Evolutionary conservation across 2,888 invertebrate genomes (phyloP).

Genomic region (Galeruca laticollis): DNA sequence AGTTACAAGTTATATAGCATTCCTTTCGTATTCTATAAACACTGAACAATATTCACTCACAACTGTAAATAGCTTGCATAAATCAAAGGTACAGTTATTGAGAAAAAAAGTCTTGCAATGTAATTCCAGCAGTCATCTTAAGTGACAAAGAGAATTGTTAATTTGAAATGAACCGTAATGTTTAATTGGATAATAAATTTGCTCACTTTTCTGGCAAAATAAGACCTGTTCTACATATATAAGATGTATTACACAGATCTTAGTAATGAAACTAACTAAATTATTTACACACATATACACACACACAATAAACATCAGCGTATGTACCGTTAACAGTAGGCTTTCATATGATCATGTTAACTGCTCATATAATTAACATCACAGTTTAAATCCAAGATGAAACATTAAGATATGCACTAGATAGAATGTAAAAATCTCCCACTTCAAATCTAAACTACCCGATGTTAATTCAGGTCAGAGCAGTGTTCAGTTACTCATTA

Average conservation of each 20-base stretch:
- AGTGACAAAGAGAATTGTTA: too few species aligned
- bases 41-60: too few species aligned
- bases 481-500: constrained; percentile 32
- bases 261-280: constrained; percentile 30
- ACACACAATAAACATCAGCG: constrained; percentile 19
- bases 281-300: constrained; percentile 30
- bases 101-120: too few species aligned
- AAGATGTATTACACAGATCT: constrained; percentile 15
- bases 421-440: constrained; percentile 32
- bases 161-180: background rate
- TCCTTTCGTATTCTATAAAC: too few species aligned
- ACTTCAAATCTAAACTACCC: constrained; percentile 39
- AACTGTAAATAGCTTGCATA: too few species aligned
- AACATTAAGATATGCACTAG: constrained; percentile 44
- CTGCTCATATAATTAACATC: constrained; percentile 46
- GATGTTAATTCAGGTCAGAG: constrained; percentile 38
- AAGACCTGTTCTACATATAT: constrained; percentile 11
- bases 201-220: constrained; percentile 14
- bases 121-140: too few species aligned
- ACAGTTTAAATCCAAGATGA: constrained; percentile 41
- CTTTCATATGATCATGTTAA: constrained; percentile 46
- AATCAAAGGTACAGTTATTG: too few species aligned
- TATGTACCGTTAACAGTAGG: constrained; percentile 43
- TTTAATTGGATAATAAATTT: constrained; percentile 2
- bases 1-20: too few species aligned